These are phyloP conservation scores for Falco columbarius DNA, from an alignment of 2,797 vertebrate genomes.

Conservation along the genomic window DNA sequence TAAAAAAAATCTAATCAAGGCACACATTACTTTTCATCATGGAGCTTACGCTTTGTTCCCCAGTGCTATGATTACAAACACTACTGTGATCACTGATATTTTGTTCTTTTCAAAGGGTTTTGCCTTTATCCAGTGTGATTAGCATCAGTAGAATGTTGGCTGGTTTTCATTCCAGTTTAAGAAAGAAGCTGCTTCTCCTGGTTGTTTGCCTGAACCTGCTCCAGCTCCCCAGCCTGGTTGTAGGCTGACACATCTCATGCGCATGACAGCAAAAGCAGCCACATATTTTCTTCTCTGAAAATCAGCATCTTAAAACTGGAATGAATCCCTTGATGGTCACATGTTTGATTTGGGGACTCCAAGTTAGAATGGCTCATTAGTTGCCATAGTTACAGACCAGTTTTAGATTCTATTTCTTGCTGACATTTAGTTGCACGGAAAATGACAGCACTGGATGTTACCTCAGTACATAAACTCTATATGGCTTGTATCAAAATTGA, in stretches of 20 bases:
- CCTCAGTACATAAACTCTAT: slow-evolving; percentile 16
- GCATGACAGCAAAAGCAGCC: neutral
- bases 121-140: neutral
- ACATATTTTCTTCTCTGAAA: slow-evolving; percentile 30
- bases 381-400: slow-evolving; percentile 71
- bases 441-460: slow-evolving; percentile 56
- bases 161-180: neutral
- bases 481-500: slow-evolving; percentile 23
- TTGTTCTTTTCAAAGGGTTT: neutral
- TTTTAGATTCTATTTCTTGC: slow-evolving; percentile 70
- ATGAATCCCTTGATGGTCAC: slow-evolving; percentile 56
- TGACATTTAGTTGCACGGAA: slow-evolving; percentile 59
- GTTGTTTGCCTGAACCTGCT: neutral
- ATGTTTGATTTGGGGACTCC: slow-evolving; percentile 53
- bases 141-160: neutral
- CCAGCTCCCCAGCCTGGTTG: neutral
- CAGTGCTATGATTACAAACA: neutral
- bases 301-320: slow-evolving; percentile 27
- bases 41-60: neutral
- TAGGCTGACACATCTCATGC: neutral
- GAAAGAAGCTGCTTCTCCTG: neutral
- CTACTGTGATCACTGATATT: neutral
- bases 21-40: neutral
- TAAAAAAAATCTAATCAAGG: neutral
- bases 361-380: slow-evolving; percentile 70